Conservation (phyloP, 2,113 vertebrate species). For the Charadrius vociferus region DNA sequence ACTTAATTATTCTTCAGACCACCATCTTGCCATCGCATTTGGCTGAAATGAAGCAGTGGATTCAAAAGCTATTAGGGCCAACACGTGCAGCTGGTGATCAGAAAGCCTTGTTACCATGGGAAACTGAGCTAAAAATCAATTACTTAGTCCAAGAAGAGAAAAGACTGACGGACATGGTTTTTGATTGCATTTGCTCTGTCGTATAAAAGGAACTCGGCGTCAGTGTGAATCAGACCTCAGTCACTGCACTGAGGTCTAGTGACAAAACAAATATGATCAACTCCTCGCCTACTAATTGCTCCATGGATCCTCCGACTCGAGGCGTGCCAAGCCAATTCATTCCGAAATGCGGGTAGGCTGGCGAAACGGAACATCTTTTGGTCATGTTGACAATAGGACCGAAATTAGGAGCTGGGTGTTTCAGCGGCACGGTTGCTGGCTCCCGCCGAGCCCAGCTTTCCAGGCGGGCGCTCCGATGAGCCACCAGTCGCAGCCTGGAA, state of each 20-base stretch:
- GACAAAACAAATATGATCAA: neutral
- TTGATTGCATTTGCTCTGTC: constrained; percentile 18
- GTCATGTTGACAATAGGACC: neutral
- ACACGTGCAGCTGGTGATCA: constrained; percentile 34
- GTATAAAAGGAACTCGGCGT: neutral
- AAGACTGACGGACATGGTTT: neutral
- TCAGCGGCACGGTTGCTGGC: neutral
- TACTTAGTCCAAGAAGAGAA: neutral
- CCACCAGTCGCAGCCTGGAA: neutral
- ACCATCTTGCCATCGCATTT: neutral
- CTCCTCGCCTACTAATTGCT: neutral
- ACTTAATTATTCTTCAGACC: neutral
- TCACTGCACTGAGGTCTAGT: neutral
- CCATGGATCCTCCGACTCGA: neutral
- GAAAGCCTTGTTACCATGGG: constrained; percentile 48
- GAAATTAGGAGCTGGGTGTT: neutral
- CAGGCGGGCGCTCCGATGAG: fast-evolving
- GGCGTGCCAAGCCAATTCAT: neutral
- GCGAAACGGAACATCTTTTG: neutral
- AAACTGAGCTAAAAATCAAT: constrained; percentile 34
- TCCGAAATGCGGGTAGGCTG: neutral
- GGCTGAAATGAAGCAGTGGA: neutral
- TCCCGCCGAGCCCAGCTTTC: neutral
- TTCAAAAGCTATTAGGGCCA: constrained; percentile 33
- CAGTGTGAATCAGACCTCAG: constrained; percentile 26